Percentiles rank a stretch among this genome's conserved stretches.
Conservation (phyloP, 2,888 invertebrate species). For the Rutpela maculata region DNA sequence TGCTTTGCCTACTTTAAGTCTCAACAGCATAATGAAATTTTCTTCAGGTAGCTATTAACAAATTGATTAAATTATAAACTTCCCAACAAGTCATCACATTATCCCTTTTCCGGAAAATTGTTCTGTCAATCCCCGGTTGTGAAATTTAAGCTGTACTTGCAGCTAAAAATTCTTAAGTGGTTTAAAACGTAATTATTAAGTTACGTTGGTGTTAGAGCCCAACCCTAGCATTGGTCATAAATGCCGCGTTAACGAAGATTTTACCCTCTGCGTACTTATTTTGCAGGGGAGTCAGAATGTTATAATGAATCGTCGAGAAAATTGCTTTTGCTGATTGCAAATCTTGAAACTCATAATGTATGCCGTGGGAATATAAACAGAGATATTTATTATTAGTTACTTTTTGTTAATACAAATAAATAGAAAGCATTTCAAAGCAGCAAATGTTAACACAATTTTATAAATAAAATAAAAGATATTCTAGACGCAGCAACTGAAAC, state of each 20-base stretch:
- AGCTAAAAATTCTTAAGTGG: conserved; percentile 11
- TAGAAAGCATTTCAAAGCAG: no score
- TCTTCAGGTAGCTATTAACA: not conserved
- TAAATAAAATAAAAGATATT: no score
- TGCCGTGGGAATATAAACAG: no score
- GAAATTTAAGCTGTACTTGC: conserved; percentile 1
- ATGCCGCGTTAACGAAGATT: conserved; percentile 5
- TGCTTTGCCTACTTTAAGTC: not conserved
- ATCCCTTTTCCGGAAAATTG: conserved; percentile 4
- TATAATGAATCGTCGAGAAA: not conserved
- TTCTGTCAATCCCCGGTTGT: not conserved
- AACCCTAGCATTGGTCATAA: conserved; percentile 7
- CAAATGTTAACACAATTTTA: no score
- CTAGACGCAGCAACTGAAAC: no score
- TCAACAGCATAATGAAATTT: not conserved
- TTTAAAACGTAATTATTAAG: conserved; percentile 12
- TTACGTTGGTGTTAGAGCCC: not conserved
- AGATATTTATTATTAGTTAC: no score
- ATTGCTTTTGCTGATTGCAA: not conserved
- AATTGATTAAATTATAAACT: conserved; percentile 7
- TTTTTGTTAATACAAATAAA: no score
- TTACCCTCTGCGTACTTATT: not conserved
- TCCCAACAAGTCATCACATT: conserved; percentile 5
- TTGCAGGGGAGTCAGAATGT: not conserved
- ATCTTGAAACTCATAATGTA: not conserved